Percentiles rank a stretch among this genome's conserved stretches.
Evolutionary conservation across 1,140 invertebrate genomes (phyloP).

Genomic region (Rhopalosiphum maidis): DNA sequence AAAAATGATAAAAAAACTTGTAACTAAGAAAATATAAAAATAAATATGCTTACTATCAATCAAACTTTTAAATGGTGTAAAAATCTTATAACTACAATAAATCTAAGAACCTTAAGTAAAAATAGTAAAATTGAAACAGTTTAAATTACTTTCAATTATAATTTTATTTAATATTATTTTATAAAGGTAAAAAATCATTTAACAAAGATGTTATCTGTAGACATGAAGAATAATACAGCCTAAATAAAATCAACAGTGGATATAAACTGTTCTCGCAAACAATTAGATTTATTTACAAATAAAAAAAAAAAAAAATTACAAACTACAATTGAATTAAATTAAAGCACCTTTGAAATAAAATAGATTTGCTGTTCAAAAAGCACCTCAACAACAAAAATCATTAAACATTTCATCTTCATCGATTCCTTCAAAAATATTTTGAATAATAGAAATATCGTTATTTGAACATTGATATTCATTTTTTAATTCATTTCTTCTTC

Average conservation of each 20-base stretch:
- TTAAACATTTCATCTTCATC: slow-evolving; percentile 36
- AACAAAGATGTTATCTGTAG: not conserved
- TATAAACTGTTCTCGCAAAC: not conserved
- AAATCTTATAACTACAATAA: too few relatives aligned
- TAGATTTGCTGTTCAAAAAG: not conserved
- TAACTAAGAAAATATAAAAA: too few relatives aligned
- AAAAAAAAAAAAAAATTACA: not conserved
- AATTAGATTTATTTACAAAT: not conserved
- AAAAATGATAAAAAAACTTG: too few relatives aligned
- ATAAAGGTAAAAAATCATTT: not conserved
- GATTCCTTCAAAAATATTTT: slow-evolving; percentile 49
- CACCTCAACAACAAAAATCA: slow-evolving; percentile 45
- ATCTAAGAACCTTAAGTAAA: not conserved
- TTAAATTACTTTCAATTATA: not conserved
- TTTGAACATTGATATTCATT: not conserved
- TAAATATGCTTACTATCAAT: too few relatives aligned
- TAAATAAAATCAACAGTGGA: not conserved
- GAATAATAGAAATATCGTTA: slow-evolving; percentile 32
- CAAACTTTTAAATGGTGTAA: too few relatives aligned
- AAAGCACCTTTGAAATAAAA: slow-evolving; percentile 19
- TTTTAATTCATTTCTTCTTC: not conserved
- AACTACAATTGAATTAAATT: not conserved
- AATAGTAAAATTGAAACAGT: not conserved
- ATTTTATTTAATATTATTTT: not conserved
- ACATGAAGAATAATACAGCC: not conserved